phyloP scores from a whole-genome alignment of 2,888 invertebrate species.

The Anagyrus pseudococci region DNA sequence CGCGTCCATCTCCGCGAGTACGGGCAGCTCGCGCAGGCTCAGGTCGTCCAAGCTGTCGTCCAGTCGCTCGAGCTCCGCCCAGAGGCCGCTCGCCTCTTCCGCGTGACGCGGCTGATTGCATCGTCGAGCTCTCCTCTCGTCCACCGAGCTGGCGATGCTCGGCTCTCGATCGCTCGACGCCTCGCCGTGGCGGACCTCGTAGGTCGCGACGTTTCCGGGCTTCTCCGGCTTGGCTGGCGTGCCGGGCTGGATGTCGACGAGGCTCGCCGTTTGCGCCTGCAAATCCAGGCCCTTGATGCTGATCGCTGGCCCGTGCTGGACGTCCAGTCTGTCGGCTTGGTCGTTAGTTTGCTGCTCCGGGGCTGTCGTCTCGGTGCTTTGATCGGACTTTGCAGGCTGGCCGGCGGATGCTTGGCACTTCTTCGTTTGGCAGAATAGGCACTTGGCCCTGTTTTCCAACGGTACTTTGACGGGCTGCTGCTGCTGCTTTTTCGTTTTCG shows the following conservation, averaged over 20 bases:
- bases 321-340: conserved; percentile 24
- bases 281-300: conserved; percentile 42
- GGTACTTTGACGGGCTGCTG: too few relatives aligned
- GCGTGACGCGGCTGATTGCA: not conserved
- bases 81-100: not conserved
- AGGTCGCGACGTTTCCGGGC: conserved; percentile 37
- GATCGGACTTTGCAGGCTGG: not conserved
- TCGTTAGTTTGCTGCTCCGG: too few relatives aligned
- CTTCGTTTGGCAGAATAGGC: conserved; percentile 5
- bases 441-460: not conserved
- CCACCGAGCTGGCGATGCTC: not conserved
- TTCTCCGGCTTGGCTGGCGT: too few relatives aligned
- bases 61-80: not conserved
- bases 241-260: conserved; percentile 42
- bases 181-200: conserved; percentile 40
- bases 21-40: conserved; percentile 18
- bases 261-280: conserved; percentile 36
- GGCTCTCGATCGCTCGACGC: not conserved
- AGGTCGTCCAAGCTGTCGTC: conserved; percentile 1
- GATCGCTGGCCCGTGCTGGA: conserved; percentile 41
- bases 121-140: not conserved
- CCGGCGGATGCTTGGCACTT: not conserved
- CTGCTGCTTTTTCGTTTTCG: too few relatives aligned
- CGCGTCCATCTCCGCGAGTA: conserved; percentile 21
- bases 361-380: too few relatives aligned